Evolutionary conservation across 2,888 invertebrate genomes (phyloP), one percentile per base, ranked within the genome.

Genomic region (Aelia acuminata): DNA sequence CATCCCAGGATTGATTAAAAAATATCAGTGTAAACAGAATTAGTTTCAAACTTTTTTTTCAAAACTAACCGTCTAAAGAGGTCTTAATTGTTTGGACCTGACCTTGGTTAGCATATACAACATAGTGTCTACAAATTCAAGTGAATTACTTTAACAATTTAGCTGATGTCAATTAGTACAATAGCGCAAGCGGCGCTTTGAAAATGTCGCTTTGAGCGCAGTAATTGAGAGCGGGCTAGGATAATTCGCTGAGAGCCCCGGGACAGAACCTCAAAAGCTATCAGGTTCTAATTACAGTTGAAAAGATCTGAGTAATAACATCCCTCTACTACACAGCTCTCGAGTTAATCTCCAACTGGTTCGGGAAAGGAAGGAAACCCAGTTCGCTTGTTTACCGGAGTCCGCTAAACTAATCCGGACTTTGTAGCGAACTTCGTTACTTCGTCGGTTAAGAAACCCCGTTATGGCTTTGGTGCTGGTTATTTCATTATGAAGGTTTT

Each of bases 271-370:
- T 53, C 63, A 4, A 26, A 31, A 11, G 63, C 26, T 63, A 63
- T 63, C 63, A 31, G 63, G 20, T 63, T 26, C 63, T 63, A 63
- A 63, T 63, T 63, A 63, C 31, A 63, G 63, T 63, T 63, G 63
- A 63, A 63, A 63, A 31, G 63, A 63, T 31, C 31, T 63, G 15
- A 63, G 63, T 63, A 31, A 26, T 63, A 10, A 26, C 57, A 26
- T 26, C 26, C 26, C 13, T 43, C 43, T 43, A 43, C 53, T 18
- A 22, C 53, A n/a, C 7, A 18, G 8, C 22, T 22, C 53, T 53
- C 53, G n/a, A 53, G 22, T 53, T 53, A 53, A 53, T 53, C 53
- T 53, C 53, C 53, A 22, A 43, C 43, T 43, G 43, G 43, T 43
- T 43, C 43, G 43, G n/a, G 22, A 1, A n/a, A 53, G 53, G 22